Evolutionary conservation across 2,888 invertebrate genomes (phyloP).

Genomic region (Amphipyra berbera): DNA sequence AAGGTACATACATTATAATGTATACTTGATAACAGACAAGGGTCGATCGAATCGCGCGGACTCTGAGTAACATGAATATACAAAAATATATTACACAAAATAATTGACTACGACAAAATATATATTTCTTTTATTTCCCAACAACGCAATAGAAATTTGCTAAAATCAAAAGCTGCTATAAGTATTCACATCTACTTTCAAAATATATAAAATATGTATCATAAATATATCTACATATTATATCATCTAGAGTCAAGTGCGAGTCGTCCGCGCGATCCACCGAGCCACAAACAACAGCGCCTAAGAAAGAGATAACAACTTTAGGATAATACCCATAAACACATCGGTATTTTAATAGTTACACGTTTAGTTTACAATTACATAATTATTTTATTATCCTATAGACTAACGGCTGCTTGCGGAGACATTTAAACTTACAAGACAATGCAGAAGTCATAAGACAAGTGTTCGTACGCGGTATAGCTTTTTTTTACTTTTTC

Average conservation of each 20-base stretch:
- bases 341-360: constrained; percentile 78
- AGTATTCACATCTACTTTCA: constrained; percentile 41
- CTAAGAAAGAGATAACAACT: constrained; percentile 90
- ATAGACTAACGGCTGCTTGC: constrained; percentile 72
- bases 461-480: constrained; percentile 58
- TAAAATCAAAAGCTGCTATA: constrained; percentile 32
- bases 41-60: constrained; percentile 75
- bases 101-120: constrained; percentile 42
- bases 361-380: constrained; percentile 78
- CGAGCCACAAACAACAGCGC: constrained; percentile 86
- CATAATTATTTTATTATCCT: constrained; percentile 67
- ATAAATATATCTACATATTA: constrained; percentile 37
- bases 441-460: constrained; percentile 55
- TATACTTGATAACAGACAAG: constrained; percentile 83
- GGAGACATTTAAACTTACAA: constrained; percentile 68
- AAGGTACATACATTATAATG: constrained; percentile 78
- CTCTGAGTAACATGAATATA: constrained; percentile 39
- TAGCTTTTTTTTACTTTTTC: constrained; percentile 43
- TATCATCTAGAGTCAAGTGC: constrained; percentile 23
- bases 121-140: constrained; percentile 31
- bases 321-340: constrained; percentile 86
- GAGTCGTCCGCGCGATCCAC: constrained; percentile 71
- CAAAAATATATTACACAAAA: constrained; percentile 51
- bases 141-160: constrained; percentile 47
- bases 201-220: constrained; percentile 20